Evolutionary conservation across 2,113 vertebrate genomes (phyloP).

Genomic region (Sclerurus mexicanus): DNA sequence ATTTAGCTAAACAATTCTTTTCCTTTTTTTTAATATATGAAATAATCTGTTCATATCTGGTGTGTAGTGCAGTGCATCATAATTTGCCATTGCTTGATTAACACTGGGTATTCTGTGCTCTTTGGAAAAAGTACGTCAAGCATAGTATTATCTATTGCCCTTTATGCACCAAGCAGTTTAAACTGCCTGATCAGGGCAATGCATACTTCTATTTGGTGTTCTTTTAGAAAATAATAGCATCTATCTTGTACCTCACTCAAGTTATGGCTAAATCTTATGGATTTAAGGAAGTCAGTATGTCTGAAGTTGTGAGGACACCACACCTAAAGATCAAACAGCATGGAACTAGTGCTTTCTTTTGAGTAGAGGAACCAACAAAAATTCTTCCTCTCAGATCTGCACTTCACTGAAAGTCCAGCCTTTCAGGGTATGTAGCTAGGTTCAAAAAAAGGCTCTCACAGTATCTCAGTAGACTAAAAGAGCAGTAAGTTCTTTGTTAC

Average conservation of each 20-base stretch:
- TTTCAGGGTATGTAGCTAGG: background rate
- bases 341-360: background rate
- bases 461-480: background rate
- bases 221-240: background rate
- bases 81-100: background rate
- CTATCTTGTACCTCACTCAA: background rate
- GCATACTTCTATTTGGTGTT: background rate
- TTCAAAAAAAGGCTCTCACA: background rate
- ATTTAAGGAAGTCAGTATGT: background rate
- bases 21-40: background rate
- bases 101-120: background rate
- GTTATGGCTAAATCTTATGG: background rate
- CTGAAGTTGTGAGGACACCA: background rate
- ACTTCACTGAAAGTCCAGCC: background rate
- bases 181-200: background rate
- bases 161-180: background rate
- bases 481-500: background rate
- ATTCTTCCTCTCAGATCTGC: background rate
- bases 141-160: background rate
- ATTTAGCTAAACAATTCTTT: background rate
- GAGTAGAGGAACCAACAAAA: background rate
- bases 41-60: background rate
- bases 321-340: background rate
- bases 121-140: background rate
- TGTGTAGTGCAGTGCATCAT: background rate